phyloP scores from a whole-genome alignment of 2,797 vertebrate genomes.

The Trachurus trachurus region DNA sequence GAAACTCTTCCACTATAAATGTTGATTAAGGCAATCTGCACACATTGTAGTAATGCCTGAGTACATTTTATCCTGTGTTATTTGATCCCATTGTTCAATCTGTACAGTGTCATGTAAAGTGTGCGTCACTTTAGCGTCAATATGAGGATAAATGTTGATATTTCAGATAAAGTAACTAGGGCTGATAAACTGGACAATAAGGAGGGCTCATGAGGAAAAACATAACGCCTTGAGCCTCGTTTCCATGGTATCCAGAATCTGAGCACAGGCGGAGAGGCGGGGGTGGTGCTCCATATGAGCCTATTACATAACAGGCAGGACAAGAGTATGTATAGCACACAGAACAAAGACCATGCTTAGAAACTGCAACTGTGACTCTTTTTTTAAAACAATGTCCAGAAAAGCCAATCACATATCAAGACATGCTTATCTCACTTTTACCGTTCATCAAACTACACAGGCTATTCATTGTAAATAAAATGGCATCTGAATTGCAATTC shows the following conservation, averaged over 20 bases:
- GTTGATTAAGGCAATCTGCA: not conserved
- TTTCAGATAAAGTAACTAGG: slow-evolving; percentile 29
- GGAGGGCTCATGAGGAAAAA: slow-evolving; percentile 14
- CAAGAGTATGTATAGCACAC: slow-evolving; percentile 17
- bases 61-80: not conserved
- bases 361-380: not conserved
- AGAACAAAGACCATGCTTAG: slow-evolving; percentile 17
- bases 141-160: not conserved
- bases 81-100: not conserved
- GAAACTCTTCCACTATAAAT: not conserved
- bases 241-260: slow-evolving; percentile 55
- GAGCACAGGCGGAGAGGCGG: slow-evolving; percentile 26
- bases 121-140: not conserved
- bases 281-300: slow-evolving; percentile 30
- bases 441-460: not conserved
- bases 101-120: not conserved
- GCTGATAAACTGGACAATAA: slow-evolving; percentile 15
- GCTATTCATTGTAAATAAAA: slow-evolving; percentile 1
- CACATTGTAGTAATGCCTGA: not conserved
- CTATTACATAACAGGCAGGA: slow-evolving; percentile 52
- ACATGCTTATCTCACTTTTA: not conserved
- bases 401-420: not conserved
- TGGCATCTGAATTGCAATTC: slow-evolving; percentile 15
- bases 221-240: slow-evolving; percentile 11
- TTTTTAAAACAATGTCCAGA: not conserved